Percentiles rank a stretch among this genome's conserved stretches.
Evolutionary conservation across 2,113 vertebrate genomes (phyloP).

Genomic region (Pterophyllum scalare): DNA sequence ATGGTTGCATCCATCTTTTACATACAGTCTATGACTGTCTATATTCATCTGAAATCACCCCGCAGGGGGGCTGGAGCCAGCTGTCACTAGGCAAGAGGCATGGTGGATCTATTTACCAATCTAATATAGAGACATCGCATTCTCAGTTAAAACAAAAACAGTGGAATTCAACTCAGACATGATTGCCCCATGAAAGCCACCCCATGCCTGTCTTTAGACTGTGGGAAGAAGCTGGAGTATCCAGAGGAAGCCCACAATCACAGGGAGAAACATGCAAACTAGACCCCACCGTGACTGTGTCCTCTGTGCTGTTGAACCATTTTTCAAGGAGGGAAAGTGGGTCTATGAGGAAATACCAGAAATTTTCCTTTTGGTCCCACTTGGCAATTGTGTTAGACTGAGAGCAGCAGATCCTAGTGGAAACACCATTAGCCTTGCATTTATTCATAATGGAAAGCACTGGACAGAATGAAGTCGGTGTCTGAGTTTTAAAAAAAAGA

Average conservation of each 20-base stretch:
- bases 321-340: background rate
- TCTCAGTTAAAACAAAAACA: too few species aligned
- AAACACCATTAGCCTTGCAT: background rate
- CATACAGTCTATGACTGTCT: background rate
- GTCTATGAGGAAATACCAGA: background rate
- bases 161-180: too few species aligned
- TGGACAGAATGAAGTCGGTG: too few species aligned
- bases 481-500: too few species aligned
- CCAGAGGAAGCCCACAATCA: background rate
- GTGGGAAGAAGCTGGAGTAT: background rate
- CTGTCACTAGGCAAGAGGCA: background rate
- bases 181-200: too few species aligned
- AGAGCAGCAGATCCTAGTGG: background rate
- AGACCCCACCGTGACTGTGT: rapidly evolving
- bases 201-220: background rate
- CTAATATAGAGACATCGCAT: too few species aligned
- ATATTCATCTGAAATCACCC: too few species aligned
- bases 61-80: background rate
- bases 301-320: background rate
- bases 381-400: background rate
- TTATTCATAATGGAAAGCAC: background rate
- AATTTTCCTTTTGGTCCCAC: background rate
- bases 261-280: background rate
- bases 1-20: background rate
- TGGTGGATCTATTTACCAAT: too few species aligned